A percentile compares a stretch with the other conserved stretches of the same genome.
Conservation (phyloP, 2,797 vertebrate genomes). For the Gymnocypris eckloni region DNA sequence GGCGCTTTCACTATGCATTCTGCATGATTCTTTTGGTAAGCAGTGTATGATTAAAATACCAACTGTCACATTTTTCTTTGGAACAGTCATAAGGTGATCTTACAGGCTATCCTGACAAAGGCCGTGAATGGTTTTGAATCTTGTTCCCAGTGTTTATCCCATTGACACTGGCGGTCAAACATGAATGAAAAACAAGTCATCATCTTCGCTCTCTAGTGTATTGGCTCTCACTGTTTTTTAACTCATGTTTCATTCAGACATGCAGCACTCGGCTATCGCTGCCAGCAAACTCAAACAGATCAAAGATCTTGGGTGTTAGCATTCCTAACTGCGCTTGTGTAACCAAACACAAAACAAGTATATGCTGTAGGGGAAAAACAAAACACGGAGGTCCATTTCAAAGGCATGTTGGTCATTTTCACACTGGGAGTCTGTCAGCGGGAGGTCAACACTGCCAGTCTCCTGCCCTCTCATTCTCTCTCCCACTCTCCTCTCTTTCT, state of each 20-base stretch:
- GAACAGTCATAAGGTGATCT: background rate
- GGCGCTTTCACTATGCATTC: conserved; percentile 52
- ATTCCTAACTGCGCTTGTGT: conserved; percentile 70
- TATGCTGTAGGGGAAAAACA: conserved; percentile 67
- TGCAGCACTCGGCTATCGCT: background rate
- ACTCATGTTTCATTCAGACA: conserved; percentile 63
- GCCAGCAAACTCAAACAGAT: conserved; percentile 61
- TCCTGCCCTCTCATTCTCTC: background rate
- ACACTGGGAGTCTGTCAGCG: conserved; percentile 43
- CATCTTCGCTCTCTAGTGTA: conserved; percentile 30
- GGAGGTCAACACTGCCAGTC: conserved; percentile 43
- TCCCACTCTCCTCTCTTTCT: background rate
- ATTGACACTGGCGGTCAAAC: conserved; percentile 24
- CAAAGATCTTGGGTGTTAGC: conserved; percentile 67
- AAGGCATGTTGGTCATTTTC: conserved; percentile 61
- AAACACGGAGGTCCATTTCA: conserved; percentile 63
- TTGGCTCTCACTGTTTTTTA: conserved; percentile 56
- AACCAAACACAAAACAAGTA: conserved; percentile 72
- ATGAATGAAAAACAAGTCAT: conserved; percentile 28
- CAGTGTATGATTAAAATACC: conserved; percentile 30
- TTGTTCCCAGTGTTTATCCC: background rate
- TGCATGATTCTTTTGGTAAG: background rate
- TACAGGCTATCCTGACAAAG: conserved; percentile 20
- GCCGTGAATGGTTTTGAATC: background rate
- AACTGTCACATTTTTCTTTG: conserved; percentile 10